These are phyloP conservation scores for Microtus montanus DNA, from an alignment of 2,113 vertebrate genomes.

Conservation along the genomic window DNA sequence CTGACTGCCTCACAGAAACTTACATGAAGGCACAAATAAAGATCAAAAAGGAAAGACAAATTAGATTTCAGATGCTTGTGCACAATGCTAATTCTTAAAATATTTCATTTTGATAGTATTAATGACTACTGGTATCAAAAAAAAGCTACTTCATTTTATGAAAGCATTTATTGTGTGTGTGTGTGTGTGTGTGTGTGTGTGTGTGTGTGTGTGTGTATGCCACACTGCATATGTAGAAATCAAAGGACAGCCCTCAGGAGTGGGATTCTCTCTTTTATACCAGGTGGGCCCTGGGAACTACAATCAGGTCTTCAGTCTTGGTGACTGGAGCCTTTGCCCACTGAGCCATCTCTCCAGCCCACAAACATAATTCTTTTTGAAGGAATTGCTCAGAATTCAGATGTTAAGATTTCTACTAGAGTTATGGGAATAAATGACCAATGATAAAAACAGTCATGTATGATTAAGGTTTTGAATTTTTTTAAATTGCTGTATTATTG, in stretches of 20 bases:
- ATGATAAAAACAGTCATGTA: background rate
- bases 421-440: background rate
- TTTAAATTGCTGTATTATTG: background rate
- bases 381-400: conserved; percentile 5
- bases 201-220: background rate
- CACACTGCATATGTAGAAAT: background rate
- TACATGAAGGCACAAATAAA: background rate
- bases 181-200: too few species aligned
- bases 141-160: conserved; percentile 26
- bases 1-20: background rate
- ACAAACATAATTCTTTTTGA: background rate
- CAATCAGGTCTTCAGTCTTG: background rate
- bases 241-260: background rate
- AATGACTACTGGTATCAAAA: conserved; percentile 1
- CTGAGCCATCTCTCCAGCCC: background rate
- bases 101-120: background rate
- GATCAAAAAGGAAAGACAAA: background rate
- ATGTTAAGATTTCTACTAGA: background rate
- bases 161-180: background rate
- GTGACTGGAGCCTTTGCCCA: background rate
- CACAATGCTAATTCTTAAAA: background rate
- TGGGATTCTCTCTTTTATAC: background rate
- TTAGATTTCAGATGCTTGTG: background rate
- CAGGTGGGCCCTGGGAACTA: background rate
- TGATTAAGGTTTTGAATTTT: background rate